A percentile compares a stretch with the other conserved stretches of the same genome.
Evolutionary conservation across 2,797 vertebrate species (phyloP).

Genomic region (Semaprochilodus insignis): DNA sequence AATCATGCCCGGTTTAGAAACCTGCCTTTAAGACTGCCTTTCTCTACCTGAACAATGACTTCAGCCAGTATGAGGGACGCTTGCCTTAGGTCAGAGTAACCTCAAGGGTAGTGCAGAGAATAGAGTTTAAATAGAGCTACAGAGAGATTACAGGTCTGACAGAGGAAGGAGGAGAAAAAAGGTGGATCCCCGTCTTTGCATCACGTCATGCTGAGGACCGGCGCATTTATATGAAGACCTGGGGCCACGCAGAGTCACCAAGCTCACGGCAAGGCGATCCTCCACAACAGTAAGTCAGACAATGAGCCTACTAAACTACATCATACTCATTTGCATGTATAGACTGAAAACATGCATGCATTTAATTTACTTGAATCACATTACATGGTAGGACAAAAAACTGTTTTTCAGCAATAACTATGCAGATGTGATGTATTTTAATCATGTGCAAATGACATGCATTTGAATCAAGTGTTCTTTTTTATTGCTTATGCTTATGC

Average conservation of each 20-base stretch:
- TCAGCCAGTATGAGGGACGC: background rate
- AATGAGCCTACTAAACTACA: background rate
- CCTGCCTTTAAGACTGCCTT: background rate
- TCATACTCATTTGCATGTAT: background rate
- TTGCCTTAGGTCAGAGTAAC: background rate
- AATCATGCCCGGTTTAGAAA: slow-evolving; percentile 57
- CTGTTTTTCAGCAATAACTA: background rate
- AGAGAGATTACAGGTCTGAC: slow-evolving; percentile 41
- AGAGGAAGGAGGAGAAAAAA: slow-evolving; percentile 41
- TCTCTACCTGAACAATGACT: slow-evolving; percentile 6
- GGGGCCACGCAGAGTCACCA: slow-evolving; percentile 47
- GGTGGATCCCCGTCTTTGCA: slow-evolving; percentile 47
- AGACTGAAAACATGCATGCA: background rate
- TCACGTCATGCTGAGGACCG: slow-evolving; percentile 47
- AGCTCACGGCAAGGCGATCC: slow-evolving; percentile 20
- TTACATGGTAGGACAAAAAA: background rate
- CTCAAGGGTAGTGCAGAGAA: background rate
- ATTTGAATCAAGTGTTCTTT: background rate
- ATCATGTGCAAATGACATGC: background rate
- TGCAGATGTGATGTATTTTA: background rate
- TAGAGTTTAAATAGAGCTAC: slow-evolving; percentile 22
- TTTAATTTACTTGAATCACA: background rate
- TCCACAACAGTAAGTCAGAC: slow-evolving; percentile 48
- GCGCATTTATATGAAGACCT: slow-evolving; percentile 65
- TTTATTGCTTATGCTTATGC: background rate